Base-by-base conservation (phyloP, 2,888 invertebrate genomes). In the Pheosia tremula region DNA sequence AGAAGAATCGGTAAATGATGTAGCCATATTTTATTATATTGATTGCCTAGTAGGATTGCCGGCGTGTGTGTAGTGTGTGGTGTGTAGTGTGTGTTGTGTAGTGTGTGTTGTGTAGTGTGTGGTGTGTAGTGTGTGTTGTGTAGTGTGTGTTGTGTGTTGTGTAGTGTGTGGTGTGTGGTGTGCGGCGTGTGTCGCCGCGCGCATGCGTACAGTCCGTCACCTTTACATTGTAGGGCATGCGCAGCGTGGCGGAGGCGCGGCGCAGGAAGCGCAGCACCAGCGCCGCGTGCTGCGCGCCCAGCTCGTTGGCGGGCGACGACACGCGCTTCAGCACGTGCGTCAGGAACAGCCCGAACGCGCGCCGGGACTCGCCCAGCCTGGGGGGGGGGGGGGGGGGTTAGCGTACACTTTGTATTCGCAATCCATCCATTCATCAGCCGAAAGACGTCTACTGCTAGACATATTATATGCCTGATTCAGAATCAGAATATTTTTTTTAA, bases 301-400 rank as follows among this genome's bases (percentile, higher is more conserved):
- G 93, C 81, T 95, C 94, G 79, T 82, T 93, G 90, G 75, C 82
- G 66, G 80, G 94, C 71, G 82, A 94, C 84, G 79, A 95, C 89
- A 89, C 96, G 90, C 97, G 95, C 75, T 96, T 95, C 74, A 97
- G 89, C 64, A 97, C 95, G 82, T 96, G 95, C 71, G 96, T 95
- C 67, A 98, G 94, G 91, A 96, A 98, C 77, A 96, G 94, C 0
- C 96, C 96, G 86, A 98, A 98, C 0, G 96, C 96, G 85, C 96
- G 96, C 6, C 97, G 94, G 0, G 96, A 95, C 83, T 97, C 96
- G 62, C 95, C 94, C 87, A 94, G 94, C 13, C 96, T 96, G 88
- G n/a, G n/a, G n/a, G 52, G 49, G 10, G 24, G 24, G 1, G 24
- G 24, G 24, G 2, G 24, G 24, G 24, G 0, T 24, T 24, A 24